Conservation (phyloP, 2,797 vertebrate genomes). For the Takifugu rubripes region DNA sequence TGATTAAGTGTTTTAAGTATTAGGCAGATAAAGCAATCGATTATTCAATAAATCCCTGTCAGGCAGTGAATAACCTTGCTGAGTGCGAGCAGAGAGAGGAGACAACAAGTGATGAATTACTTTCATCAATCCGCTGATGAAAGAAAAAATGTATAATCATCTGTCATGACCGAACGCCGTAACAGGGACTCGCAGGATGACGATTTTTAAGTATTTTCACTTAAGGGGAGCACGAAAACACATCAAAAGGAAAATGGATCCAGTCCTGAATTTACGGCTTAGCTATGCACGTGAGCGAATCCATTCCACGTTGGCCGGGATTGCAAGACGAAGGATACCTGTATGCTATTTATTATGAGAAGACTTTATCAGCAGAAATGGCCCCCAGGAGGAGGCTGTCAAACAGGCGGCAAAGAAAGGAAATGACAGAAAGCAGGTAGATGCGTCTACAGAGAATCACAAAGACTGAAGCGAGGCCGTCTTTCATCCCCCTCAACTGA, state of each 20-base stretch:
- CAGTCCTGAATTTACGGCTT: conserved; percentile 1
- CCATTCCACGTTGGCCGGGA: conserved; percentile 18
- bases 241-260: not conserved
- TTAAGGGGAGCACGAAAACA: not conserved
- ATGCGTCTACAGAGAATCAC: conserved; percentile 40
- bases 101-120: conserved; percentile 79
- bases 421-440: conserved; percentile 34
- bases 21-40: conserved; percentile 89
- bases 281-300: conserved; percentile 10
- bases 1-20: conserved; percentile 87
- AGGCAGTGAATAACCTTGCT: conserved; percentile 69
- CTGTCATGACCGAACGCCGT: conserved; percentile 27
- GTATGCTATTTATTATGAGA: conserved; percentile 35
- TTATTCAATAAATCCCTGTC: conserved; percentile 87
- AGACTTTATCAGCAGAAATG: conserved; percentile 37
- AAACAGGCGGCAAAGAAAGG: conserved; percentile 26
- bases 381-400: conserved; percentile 32
- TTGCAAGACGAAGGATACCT: conserved; percentile 7
- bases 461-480: conserved; percentile 51
- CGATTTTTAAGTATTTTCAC: not conserved
- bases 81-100: conserved; percentile 55
- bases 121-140: conserved; percentile 56
- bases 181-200: not conserved
- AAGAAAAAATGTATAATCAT: conserved; percentile 31
- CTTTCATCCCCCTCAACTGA: conserved; percentile 58